A percentile compares a stretch with the other conserved stretches of the same genome.
These are phyloP conservation scores for Porphyrio hochstetteri DNA, from an alignment of 2,113 vertebrate species.

Conservation along the genomic window DNA sequence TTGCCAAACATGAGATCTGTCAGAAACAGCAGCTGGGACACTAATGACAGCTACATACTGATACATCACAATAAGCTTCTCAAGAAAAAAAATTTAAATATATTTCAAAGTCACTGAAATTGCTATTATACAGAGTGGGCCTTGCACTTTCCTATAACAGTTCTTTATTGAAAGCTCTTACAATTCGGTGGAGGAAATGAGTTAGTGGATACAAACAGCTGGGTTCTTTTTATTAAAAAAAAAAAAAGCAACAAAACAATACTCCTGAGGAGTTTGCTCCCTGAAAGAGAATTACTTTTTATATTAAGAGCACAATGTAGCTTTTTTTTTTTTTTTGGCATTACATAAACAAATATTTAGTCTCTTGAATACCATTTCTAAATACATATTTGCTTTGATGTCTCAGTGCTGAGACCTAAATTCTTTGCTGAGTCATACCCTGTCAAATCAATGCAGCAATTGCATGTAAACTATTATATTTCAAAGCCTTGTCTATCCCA, in stretches of 20 bases:
- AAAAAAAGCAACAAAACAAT: background rate
- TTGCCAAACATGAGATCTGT: background rate
- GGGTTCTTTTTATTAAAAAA: background rate
- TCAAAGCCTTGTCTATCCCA: background rate
- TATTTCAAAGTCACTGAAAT: conserved; percentile 27
- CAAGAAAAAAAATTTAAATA: background rate
- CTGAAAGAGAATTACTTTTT: background rate
- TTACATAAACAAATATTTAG: conserved; percentile 14
- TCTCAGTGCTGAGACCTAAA: background rate
- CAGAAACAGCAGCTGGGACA: background rate
- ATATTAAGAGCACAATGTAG: background rate
- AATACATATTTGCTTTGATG: background rate
- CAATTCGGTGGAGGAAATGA: background rate
- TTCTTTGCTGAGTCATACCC: conserved; percentile 42
- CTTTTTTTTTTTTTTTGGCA: too few species aligned
- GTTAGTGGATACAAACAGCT: background rate
- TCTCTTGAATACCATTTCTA: background rate
- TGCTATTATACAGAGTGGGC: background rate
- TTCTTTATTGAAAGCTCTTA: background rate
- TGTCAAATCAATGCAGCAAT: conserved; percentile 7
- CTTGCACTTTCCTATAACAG: background rate
- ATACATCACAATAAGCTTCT: background rate
- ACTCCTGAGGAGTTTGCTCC: background rate
- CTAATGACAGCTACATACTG: background rate
- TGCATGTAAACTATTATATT: background rate